Percentiles rank a stretch among this genome's conserved stretches.
These are phyloP conservation scores for Cantharis rustica DNA, from an alignment of 2,888 invertebrate species.

Conservation along the genomic window DNA sequence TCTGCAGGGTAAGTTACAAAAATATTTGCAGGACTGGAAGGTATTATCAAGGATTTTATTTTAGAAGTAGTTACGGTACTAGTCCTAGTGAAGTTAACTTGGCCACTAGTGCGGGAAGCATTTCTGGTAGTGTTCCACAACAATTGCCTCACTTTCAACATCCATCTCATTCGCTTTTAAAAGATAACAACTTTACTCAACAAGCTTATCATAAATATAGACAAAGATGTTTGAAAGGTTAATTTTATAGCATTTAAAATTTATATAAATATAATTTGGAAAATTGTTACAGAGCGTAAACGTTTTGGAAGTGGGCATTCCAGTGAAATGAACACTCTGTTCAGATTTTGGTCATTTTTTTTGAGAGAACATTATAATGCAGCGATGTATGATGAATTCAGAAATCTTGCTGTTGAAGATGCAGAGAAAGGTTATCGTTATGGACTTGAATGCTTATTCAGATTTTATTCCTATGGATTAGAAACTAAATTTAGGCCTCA, in stretches of 20 bases:
- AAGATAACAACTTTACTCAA: conserved; percentile 97
- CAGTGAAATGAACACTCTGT: conserved; percentile 99
- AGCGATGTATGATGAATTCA: conserved; percentile 98
- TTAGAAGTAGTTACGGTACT: conserved; percentile 77
- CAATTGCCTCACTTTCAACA: conserved; percentile 92
- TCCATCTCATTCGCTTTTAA: conserved; percentile 91
- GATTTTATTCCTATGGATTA: conserved; percentile 97
- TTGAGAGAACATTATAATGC: conserved; percentile 96
- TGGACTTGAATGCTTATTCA: conserved; percentile 85
- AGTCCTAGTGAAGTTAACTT: conserved; percentile 69
- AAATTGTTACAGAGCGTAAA: conserved; percentile 73
- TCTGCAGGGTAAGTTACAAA: conserved; percentile 68
- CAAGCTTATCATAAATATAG: conserved; percentile 97
- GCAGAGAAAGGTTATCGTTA: conserved; percentile 88
- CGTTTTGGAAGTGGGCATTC: conserved; percentile 92
- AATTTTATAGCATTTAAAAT: conserved; percentile 9
- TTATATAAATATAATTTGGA: not conserved
- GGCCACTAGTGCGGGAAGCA: conserved; percentile 64
- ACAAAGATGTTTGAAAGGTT: conserved; percentile 90
- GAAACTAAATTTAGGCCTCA: conserved; percentile 96
- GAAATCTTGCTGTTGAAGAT: conserved; percentile 90
- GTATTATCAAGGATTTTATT: not conserved
- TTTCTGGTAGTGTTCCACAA: conserved; percentile 79
- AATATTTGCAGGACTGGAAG: not conserved
- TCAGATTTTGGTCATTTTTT: conserved; percentile 99